Percentiles rank a stretch among this genome's conserved stretches.
phyloP scores from a whole-genome alignment of 2,888 invertebrate genomes.

The Parnassius smintheus region DNA sequence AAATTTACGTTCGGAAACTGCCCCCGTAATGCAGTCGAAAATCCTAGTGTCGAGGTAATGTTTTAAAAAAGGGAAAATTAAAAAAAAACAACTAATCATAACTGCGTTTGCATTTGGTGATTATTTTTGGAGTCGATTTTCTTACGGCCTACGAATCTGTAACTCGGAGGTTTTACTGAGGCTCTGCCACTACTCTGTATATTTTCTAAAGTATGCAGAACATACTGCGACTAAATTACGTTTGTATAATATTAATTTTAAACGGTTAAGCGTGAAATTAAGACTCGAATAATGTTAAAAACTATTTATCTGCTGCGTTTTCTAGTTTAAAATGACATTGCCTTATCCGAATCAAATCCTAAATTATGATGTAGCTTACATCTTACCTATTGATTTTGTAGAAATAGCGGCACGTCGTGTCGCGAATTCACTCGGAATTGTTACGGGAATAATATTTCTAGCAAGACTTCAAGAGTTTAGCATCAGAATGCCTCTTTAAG shows the following conservation, averaged over 20 bases:
- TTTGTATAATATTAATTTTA: slow-evolving; percentile 6
- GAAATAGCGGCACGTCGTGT: slow-evolving; percentile 49
- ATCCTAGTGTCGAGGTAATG: too few relatives aligned
- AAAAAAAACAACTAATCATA: too few relatives aligned
- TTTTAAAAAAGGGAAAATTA: too few relatives aligned
- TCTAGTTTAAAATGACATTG: slow-evolving; percentile 15
- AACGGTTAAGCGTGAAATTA: slow-evolving; percentile 15
- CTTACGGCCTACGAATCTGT: too few relatives aligned
- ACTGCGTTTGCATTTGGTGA: too few relatives aligned
- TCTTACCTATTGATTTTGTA: slow-evolving; percentile 62
- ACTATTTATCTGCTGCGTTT: slow-evolving; percentile 10
- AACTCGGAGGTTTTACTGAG: too few relatives aligned
- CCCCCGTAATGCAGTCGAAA: too few relatives aligned
- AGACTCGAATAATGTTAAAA: slow-evolving; percentile 21
- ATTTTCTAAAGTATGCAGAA: too few relatives aligned
- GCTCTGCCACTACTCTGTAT: too few relatives aligned
- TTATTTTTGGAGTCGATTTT: too few relatives aligned
- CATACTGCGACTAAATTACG: not conserved
- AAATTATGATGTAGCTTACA: slow-evolving; percentile 40
- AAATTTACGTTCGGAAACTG: too few relatives aligned
- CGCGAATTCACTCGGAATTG: slow-evolving; percentile 34
- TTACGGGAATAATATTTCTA: slow-evolving; percentile 40
- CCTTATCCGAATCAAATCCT: slow-evolving; percentile 33
- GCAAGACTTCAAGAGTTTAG: slow-evolving; percentile 34
- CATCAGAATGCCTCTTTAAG: slow-evolving; percentile 39